These are phyloP conservation scores for Eueides isabella DNA, from an alignment of 1,140 invertebrate genomes.

Conservation along the genomic window DNA sequence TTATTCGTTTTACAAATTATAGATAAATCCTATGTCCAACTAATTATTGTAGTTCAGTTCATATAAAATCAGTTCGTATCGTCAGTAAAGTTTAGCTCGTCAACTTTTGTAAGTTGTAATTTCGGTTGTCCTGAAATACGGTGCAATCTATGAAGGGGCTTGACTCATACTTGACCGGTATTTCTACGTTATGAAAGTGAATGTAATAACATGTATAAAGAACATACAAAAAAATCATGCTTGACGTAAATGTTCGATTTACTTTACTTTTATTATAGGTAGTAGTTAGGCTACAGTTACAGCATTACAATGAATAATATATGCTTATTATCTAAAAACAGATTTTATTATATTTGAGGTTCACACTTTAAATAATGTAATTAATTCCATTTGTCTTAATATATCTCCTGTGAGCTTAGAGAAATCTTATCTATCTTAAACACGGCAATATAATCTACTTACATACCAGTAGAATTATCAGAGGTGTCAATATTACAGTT, in stretches of 20 bases:
- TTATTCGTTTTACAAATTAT: too few species aligned
- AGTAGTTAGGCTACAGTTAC: background rate
- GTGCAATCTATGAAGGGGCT: too few species aligned
- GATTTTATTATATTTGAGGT: background rate
- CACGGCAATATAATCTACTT: background rate
- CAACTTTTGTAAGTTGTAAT: too few species aligned
- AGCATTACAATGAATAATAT: background rate
- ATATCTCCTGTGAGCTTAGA: background rate
- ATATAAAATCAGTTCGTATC: too few species aligned
- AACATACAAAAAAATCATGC: too few species aligned
- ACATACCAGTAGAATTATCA: background rate
- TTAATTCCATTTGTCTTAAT: background rate
- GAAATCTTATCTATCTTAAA: conserved; percentile 2
- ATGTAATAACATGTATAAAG: too few species aligned
- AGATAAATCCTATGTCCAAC: too few species aligned
- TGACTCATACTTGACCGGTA: too few species aligned
- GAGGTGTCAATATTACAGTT: conserved; percentile 3
- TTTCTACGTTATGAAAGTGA: too few species aligned
- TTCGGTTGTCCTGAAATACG: too few species aligned
- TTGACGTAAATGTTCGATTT: background rate
- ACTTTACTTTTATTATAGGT: background rate
- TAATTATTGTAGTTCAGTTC: too few species aligned
- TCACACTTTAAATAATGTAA: background rate
- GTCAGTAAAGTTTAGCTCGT: too few species aligned
- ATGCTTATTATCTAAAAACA: background rate